Conservation (phyloP, 2,113 vertebrate species). For the Panthera leo region DNA sequence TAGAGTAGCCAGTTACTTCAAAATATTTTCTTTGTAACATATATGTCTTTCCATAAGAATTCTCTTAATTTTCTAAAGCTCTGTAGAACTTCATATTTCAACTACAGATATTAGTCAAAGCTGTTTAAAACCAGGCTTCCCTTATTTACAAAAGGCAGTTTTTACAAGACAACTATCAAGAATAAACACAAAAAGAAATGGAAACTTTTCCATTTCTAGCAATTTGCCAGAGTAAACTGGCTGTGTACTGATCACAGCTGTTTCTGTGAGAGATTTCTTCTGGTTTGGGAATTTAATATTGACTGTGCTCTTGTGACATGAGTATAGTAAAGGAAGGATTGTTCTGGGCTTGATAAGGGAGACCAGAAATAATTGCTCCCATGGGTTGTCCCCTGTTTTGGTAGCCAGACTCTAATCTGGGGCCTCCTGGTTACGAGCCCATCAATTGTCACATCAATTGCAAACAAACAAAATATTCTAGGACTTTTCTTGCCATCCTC, state of each 20-base stretch:
- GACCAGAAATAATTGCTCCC: conserved; percentile 51
- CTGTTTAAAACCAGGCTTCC: conserved; percentile 70
- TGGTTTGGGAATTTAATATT: conserved; percentile 56
- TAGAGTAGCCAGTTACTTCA: background rate
- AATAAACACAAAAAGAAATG: conserved; percentile 73
- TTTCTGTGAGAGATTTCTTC: conserved; percentile 49
- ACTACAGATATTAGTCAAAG: conserved; percentile 47
- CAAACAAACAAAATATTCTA: background rate
- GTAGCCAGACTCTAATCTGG: conserved; percentile 30
- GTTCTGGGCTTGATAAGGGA: conserved; percentile 47
- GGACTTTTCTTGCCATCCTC: background rate
- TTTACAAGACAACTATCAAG: conserved; percentile 62
- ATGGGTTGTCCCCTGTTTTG: background rate
- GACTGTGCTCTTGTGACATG: conserved; percentile 35
- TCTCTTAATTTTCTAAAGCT: conserved; percentile 38
- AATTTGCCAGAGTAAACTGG: conserved; percentile 55
- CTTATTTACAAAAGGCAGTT: conserved; percentile 75
- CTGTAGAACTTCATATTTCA: background rate
- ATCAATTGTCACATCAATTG: conserved; percentile 11
- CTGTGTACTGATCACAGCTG: conserved; percentile 67
- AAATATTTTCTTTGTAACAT: background rate
- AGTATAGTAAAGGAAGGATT: conserved; percentile 50
- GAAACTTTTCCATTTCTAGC: conserved; percentile 72
- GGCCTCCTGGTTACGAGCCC: background rate
- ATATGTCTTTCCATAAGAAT: background rate